Percentiles rank a stretch among this genome's conserved stretches.
phyloP scores from a whole-genome alignment of 2,888 invertebrate genomes.

The Eristalis tenax region DNA sequence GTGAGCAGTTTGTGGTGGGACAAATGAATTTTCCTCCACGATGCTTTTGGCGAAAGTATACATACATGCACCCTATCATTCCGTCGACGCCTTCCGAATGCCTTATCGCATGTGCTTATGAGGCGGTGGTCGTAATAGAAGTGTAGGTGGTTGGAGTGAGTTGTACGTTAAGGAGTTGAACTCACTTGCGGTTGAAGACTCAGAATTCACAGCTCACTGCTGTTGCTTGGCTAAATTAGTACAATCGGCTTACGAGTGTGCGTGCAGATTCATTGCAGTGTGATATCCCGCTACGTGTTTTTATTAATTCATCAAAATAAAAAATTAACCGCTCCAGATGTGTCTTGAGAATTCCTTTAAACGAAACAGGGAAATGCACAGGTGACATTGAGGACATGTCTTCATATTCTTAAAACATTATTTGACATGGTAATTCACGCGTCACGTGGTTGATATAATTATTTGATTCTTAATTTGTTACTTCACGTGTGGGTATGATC shows the following conservation, averaged over 20 bases:
- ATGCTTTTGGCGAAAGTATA: neutral
- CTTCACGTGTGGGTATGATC: too few species aligned
- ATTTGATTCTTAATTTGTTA: too few species aligned
- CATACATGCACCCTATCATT: neutral
- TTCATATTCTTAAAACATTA: too few species aligned
- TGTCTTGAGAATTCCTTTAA: constrained; percentile 16
- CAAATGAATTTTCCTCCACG: constrained; percentile 4
- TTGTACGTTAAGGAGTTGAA: constrained; percentile 51
- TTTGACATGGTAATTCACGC: too few species aligned
- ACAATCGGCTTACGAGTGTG: constrained; percentile 24
- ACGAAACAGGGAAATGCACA: constrained; percentile 9
- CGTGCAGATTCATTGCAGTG: constrained; percentile 46
- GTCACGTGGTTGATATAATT: too few species aligned
- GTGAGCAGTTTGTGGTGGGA: constrained; percentile 2
- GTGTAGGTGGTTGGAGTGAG: constrained; percentile 8
- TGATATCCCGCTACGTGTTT: constrained; percentile 64
- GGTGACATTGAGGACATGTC: neutral
- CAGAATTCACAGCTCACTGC: constrained; percentile 32
- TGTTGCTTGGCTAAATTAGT: constrained; percentile 37
- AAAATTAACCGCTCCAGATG: constrained; percentile 65
- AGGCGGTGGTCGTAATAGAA: neutral
- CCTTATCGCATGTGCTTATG: neutral
- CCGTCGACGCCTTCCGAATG: neutral
- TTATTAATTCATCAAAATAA: constrained; percentile 70
- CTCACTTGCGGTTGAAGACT: constrained; percentile 51